phyloP scores from a whole-genome alignment of 1,140 invertebrate genomes.

The Mylabris phalerata region DNA sequence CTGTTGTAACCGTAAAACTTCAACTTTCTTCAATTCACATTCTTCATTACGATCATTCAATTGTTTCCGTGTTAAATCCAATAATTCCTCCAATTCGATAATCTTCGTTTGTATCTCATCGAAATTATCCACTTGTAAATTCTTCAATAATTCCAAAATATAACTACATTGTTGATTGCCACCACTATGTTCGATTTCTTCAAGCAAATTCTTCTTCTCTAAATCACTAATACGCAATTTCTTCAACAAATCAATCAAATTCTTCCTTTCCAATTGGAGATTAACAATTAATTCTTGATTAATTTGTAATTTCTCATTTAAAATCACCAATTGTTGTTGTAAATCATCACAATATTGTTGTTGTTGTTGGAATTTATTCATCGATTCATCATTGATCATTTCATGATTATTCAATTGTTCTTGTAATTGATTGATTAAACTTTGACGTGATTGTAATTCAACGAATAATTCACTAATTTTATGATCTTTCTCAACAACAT shows the following conservation, averaged over 20 bases:
- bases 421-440: conserved; percentile 9
- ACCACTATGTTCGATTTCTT: conserved; percentile 3
- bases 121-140: conserved; percentile 6
- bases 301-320: conserved; percentile 9
- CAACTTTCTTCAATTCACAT: conserved; percentile 5
- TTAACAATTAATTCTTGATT: conserved; percentile 5
- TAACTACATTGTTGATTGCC: conserved; percentile 4
- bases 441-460: conserved; percentile 2
- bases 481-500: conserved; percentile 14
- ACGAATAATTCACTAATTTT: conserved; percentile 6
- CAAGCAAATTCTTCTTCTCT: conserved; percentile 12
- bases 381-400: conserved; percentile 1
- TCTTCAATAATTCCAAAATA: conserved; percentile 5
- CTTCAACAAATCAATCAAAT: background rate
- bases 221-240: conserved; percentile 8
- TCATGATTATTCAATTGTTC: conserved; percentile 11
- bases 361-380: background rate
- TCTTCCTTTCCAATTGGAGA: conserved; percentile 3
- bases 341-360: conserved; percentile 11
- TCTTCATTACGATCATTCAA: conserved; percentile 11
- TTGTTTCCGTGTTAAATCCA: conserved; percentile 6
- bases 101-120: conserved; percentile 6
- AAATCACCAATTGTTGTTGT: conserved; percentile 9
- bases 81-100: conserved; percentile 6
- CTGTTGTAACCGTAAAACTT: conserved; percentile 7